These are phyloP conservation scores for Notiomystis cincta DNA, from an alignment of 2,113 vertebrate genomes.

Conservation along the genomic window DNA sequence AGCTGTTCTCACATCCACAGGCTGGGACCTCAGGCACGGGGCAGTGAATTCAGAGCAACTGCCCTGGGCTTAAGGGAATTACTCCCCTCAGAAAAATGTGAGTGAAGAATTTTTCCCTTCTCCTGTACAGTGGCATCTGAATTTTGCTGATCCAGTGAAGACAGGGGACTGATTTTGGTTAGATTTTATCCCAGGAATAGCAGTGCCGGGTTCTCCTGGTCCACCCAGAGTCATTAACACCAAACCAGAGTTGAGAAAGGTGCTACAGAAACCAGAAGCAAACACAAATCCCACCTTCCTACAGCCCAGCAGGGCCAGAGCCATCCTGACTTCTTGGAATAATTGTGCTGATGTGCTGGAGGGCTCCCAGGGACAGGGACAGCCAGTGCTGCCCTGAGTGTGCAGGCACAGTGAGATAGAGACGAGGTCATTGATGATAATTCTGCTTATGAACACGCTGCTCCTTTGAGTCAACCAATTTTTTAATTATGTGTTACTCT, in stretches of 20 bases:
- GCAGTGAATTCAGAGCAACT: background rate
- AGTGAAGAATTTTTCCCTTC: background rate
- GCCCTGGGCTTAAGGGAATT: background rate
- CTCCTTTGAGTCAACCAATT: constrained; percentile 40
- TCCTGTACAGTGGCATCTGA: background rate
- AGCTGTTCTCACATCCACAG: background rate
- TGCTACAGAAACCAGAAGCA: background rate
- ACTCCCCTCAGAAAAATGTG: background rate
- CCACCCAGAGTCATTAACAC: too few relatives aligned
- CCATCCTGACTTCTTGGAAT: background rate
- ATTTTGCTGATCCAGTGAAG: background rate
- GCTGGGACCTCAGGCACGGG: background rate
- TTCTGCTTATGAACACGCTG: constrained; percentile 27
- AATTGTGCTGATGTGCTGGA: background rate
- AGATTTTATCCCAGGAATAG: background rate
- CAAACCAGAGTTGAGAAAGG: background rate
- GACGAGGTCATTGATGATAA: constrained; percentile 18
- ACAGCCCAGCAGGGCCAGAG: background rate
- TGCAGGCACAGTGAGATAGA: background rate
- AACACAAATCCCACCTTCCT: background rate
- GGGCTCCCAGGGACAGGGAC: background rate
- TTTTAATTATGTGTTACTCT: constrained; percentile 55
- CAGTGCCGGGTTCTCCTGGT: background rate
- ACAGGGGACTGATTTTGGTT: background rate
- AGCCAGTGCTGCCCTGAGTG: background rate